phyloP scores from a whole-genome alignment of 2,113 vertebrate genomes.

The Ciconia maguari region DNA sequence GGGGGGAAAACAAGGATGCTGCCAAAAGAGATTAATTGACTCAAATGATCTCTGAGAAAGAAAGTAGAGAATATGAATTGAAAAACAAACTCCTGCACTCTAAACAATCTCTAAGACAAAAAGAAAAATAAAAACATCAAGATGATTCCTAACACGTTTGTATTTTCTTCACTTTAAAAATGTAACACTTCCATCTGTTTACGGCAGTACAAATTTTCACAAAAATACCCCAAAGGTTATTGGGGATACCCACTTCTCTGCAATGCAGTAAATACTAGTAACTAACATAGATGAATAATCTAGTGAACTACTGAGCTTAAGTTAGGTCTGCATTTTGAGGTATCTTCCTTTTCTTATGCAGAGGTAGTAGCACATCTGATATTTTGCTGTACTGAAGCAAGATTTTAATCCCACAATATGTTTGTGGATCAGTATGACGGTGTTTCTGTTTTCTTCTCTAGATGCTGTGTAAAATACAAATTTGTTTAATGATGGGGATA shows the following conservation, averaged over 20 bases:
- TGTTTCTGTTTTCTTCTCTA: background rate
- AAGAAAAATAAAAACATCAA: background rate
- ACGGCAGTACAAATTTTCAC: background rate
- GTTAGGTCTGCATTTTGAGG: background rate
- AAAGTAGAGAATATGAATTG: background rate
- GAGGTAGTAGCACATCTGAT: background rate
- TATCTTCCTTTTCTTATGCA: background rate
- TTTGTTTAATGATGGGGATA: background rate
- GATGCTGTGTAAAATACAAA: background rate
- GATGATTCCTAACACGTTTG: background rate
- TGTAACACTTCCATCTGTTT: background rate
- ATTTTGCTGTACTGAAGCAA: background rate
- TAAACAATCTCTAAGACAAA: background rate
- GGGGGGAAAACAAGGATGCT: background rate
- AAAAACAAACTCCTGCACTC: background rate
- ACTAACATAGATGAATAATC: background rate
- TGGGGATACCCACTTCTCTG: background rate
- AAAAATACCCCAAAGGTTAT: background rate
- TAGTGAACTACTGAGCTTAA: background rate
- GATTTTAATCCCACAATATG: background rate
- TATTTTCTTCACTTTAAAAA: background rate
- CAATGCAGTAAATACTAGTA: background rate
- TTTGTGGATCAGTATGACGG: background rate
- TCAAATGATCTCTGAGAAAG: background rate
- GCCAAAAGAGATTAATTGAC: background rate